These are phyloP conservation scores for Operophtera brumata DNA, from an alignment of 2,888 invertebrate genomes.

Conservation along the genomic window DNA sequence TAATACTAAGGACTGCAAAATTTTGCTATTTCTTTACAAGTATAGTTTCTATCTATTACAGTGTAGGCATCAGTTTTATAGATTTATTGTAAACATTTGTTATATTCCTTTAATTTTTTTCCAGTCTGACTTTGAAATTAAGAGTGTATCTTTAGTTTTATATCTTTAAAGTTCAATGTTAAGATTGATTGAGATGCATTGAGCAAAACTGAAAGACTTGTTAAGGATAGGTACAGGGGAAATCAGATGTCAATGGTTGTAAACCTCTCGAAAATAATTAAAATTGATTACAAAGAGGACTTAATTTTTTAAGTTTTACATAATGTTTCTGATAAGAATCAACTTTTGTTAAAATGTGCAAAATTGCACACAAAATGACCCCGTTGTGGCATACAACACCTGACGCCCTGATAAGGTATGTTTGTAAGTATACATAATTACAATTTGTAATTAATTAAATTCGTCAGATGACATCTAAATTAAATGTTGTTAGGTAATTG, in stretches of 20 bases:
- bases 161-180: constrained; percentile 34
- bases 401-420: constrained; percentile 2
- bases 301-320: constrained; percentile 50
- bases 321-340: constrained; percentile 58
- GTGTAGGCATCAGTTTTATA: constrained; percentile 51
- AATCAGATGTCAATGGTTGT: constrained; percentile 46
- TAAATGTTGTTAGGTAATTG: not conserved
- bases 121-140: constrained; percentile 40
- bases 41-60: constrained; percentile 51
- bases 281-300: constrained; percentile 43
- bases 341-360: constrained; percentile 45
- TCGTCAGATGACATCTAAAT: constrained; percentile 8
- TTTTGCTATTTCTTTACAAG: constrained; percentile 69
- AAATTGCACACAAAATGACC: constrained; percentile 30
- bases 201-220: constrained; percentile 38
- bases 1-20: constrained; percentile 67
- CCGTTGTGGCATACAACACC: constrained; percentile 27
- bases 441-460: not conserved
- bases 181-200: constrained; percentile 32
- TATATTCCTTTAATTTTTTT: constrained; percentile 45
- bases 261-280: constrained; percentile 28
- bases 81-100: constrained; percentile 47
- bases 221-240: constrained; percentile 48
- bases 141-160: constrained; percentile 36
- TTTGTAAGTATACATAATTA: not conserved